Evolutionary conservation across 2,888 invertebrate genomes (phyloP), one percentile per base, ranked within the genome.

Genomic region (Tinea trinotella): DNA sequence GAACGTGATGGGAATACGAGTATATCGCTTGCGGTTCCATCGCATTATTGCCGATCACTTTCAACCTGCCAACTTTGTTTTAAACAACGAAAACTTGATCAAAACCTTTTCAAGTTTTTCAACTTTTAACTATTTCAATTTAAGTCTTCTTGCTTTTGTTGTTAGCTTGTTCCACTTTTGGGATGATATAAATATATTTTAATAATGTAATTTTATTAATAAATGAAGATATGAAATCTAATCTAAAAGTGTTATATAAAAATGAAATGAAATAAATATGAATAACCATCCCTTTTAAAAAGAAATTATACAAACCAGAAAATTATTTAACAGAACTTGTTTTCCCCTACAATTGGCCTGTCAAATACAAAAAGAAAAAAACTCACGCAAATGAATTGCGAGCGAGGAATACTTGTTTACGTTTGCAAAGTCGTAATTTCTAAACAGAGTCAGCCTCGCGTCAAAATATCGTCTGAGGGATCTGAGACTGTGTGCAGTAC

Each of bases 381-480:
- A 50, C 50, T n/a, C 22, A 12, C 3, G 1, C 10, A 30, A 30
- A 22, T 22, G 12, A 30, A 30, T 50, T 50, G 13, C 17, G 52
- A 18, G 52, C 52, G 35, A 20, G 35, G 19, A 52, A 35, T 19
- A 50, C 24, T 50, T 24, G 50, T 24, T 22, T 50, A 50, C 22
- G 50, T 24, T 50, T 15, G 24, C 24, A 12, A 24, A 50, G 24
- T 13, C 19, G 68, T 74, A 73, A 76, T 75, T 74, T 71, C 77
- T 76, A 78, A 79, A 79, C 74, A 73, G 65, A 64, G 61, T 61
- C 69, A 69, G 67, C 65, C 70, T 73, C 72, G 78, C 82, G 79
- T 81, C 82, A 83, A 82, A 84, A 82, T 81, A 83, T 67, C 74
- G 74, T 81, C 77, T 79, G 70, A 72, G 66, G 63, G 61, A 62